Percentiles rank a stretch among this genome's conserved stretches.
phyloP scores from a whole-genome alignment of 2,888 invertebrate species.

The Lasioglossum calceatum region DNA sequence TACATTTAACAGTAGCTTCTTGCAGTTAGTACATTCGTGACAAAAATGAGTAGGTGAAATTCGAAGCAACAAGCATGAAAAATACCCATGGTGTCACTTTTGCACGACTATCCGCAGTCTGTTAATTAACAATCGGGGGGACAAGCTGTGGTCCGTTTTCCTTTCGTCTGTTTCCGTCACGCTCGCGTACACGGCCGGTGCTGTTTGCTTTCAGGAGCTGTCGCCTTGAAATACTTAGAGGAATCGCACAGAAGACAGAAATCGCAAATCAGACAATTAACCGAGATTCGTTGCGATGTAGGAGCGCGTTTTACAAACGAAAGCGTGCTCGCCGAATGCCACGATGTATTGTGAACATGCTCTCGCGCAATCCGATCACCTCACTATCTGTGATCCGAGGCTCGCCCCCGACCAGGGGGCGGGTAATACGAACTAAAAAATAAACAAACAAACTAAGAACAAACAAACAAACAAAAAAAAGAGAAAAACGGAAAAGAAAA shows the following conservation, averaged over 20 bases:
- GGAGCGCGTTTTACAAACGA: constrained; percentile 11
- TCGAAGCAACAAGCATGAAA: background rate
- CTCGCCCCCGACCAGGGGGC: constrained; percentile 74
- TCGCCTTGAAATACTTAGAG: constrained; percentile 84
- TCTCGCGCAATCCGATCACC: constrained; percentile 83
- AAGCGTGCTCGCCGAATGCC: constrained; percentile 18
- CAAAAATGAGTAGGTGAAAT: background rate
- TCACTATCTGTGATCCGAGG: constrained; percentile 84
- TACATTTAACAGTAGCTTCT: background rate
- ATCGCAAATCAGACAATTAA: constrained; percentile 54
- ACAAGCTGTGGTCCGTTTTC: background rate
- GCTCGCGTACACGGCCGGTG: constrained; percentile 80
- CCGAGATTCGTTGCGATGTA: constrained; percentile 40
- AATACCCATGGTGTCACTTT: background rate
- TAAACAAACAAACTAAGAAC: constrained; percentile 5
- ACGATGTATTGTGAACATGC: constrained; percentile 70
- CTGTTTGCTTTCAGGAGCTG: constrained; percentile 84
- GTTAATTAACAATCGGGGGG: background rate
- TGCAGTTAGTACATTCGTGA: background rate
- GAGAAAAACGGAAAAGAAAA: constrained; percentile 58
- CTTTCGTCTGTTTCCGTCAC: constrained; percentile 53
- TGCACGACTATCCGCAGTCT: background rate
- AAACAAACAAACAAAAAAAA: background rate
- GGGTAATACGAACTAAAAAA: constrained; percentile 82
- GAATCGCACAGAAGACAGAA: constrained; percentile 71